Evolutionary conservation across 2,888 invertebrate genomes (phyloP).

Genomic region (Carpatolechia fugitivella): DNA sequence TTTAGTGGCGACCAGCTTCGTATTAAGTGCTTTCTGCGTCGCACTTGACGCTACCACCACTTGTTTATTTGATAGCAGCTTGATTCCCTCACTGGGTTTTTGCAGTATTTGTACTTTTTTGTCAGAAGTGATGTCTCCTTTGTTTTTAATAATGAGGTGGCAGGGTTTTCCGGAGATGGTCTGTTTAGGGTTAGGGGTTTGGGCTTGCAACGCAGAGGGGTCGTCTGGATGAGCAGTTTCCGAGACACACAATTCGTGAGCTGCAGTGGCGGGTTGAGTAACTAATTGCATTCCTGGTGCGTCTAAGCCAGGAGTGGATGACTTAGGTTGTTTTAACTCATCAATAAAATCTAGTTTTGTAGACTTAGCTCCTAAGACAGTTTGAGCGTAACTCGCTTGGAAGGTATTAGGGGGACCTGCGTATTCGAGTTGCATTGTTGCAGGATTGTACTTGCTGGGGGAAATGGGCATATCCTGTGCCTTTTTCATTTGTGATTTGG

Average conservation of each 20-base stretch:
- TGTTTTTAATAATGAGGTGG: conserved; percentile 66
- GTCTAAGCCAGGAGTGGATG: conserved; percentile 58
- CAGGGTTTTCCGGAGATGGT: conserved; percentile 53
- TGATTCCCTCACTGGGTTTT: conserved; percentile 60
- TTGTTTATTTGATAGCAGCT: conserved; percentile 65
- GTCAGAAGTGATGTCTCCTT: conserved; percentile 47
- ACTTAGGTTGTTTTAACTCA: conserved; percentile 50
- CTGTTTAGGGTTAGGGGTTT: conserved; percentile 50
- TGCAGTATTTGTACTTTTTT: conserved; percentile 65
- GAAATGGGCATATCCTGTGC: conserved; percentile 48
- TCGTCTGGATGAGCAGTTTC: conserved; percentile 56
- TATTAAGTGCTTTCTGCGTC: conserved; percentile 55
- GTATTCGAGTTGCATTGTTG: conserved; percentile 54
- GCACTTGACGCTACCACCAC: conserved; percentile 59
- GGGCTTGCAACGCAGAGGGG: conserved; percentile 49
- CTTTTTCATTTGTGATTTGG: conserved; percentile 55
- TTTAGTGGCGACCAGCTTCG: conserved; percentile 69
- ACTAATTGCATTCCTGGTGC: conserved; percentile 51
- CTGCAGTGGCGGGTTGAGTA: conserved; percentile 57
- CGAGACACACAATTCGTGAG: conserved; percentile 55
- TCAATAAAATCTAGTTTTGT: conserved; percentile 55
- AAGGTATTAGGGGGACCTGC: conserved; percentile 64
- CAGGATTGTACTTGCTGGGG: conserved; percentile 51
- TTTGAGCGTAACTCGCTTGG: conserved; percentile 72
- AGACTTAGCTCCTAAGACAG: conserved; percentile 57